Evolutionary conservation across 1,140 invertebrate genomes (phyloP), one percentile per base, ranked within the genome.

Genomic region (Halictus rubicundus): DNA sequence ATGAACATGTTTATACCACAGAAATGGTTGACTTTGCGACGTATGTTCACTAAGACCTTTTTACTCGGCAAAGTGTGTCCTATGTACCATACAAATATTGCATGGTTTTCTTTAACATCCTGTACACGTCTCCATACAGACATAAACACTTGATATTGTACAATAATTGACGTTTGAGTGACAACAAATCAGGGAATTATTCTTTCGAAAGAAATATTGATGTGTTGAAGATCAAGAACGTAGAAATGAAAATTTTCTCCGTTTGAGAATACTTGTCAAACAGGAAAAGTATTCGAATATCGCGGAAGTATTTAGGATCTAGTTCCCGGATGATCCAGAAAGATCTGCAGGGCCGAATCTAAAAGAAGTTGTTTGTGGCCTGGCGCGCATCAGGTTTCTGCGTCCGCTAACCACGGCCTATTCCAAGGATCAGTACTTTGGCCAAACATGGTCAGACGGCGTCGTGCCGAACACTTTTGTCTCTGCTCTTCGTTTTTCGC

Each of bases 401-500:
- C 60, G 60, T 63, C 64, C 64, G 54, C 37, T 61, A 71, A 71
- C 69, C 37, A 19, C 49, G 23, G 70, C 52, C 70, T 84, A 75
- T 84, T 78, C 80, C 80, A 70, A 84, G 70, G 82, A 69, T 82
- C 65, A 27, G 65, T 70, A 61, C 68, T 77, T 81, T 81, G 32
- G 68, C 75, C 82, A 81, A 84, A 84, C 65, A 84, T 81, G 82
- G 82, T 78, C 73, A 78, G 80, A 78, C 59, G 23, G 54, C 46
- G 46, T 63, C 80, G 75, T 78, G 46, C 19, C 61, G 68, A 61
- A 77, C 79, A 81, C 66, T 72, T 68, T 77, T 75, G 81, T 49
- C 78, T 60, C 71, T 79, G 69, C 54, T 78, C 66, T 73, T 80
- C 61, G 66, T 83, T 80, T 83, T 76, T 76, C 78, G 49, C 70